Conservation (phyloP, 2,113 vertebrate species). For the Dermatemys mawii region DNA sequence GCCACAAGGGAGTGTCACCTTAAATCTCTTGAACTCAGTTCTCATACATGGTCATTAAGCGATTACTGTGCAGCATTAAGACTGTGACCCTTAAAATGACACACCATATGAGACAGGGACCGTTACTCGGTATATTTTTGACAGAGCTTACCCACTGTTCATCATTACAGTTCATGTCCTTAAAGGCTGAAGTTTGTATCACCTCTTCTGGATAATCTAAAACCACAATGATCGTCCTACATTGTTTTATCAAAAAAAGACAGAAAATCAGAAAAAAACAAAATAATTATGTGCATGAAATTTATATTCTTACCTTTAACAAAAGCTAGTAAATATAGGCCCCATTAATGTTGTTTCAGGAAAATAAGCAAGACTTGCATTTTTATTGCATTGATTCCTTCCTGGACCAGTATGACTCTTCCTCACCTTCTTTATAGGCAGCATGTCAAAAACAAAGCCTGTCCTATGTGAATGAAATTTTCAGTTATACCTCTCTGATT, state of each 20-base stretch:
- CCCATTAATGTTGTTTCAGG: accelerated
- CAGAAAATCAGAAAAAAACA: not conserved
- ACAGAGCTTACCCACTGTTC: not conserved
- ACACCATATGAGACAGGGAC: not conserved
- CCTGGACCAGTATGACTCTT: not conserved
- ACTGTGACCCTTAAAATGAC: not conserved
- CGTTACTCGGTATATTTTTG: not conserved
- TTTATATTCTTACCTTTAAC: accelerated
- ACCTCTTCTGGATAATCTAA: not conserved
- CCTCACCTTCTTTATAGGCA: not conserved
- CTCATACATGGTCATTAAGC: not conserved
- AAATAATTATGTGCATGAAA: not conserved
- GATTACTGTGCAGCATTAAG: not conserved
- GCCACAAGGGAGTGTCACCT: not conserved
- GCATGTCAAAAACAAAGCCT: not conserved
- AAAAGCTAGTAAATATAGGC: not conserved
- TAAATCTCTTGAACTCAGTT: not conserved
- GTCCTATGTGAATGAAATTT: not conserved
- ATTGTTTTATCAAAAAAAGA: not conserved
- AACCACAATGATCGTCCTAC: not conserved
- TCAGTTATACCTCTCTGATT: not conserved
- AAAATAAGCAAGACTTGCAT: not conserved
- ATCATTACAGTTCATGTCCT: not conserved
- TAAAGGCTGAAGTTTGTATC: not conserved
- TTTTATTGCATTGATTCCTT: not conserved